Evolutionary conservation across 2,113 vertebrate genomes (phyloP).

Genomic region (Taxidea taxus): DNA sequence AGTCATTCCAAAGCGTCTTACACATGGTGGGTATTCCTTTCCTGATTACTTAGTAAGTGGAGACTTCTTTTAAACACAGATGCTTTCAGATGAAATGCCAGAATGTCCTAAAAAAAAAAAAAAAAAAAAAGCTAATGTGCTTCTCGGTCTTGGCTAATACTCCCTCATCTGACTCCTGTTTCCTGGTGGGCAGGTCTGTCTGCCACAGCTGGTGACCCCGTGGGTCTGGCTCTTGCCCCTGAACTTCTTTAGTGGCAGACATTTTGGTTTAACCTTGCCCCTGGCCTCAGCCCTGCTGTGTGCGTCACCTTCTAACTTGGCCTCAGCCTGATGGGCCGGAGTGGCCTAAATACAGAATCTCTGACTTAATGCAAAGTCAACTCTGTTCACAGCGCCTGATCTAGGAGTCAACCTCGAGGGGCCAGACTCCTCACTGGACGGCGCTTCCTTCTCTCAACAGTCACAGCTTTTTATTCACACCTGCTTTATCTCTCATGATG

Average conservation of each 20-base stretch:
- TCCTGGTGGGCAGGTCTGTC: background rate
- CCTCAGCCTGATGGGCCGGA: fast-evolving
- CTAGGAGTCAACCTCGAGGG: background rate
- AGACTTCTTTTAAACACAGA: background rate
- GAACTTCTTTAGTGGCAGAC: background rate
- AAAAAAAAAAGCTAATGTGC: background rate
- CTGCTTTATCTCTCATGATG: too few species aligned
- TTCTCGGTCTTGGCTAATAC: background rate
- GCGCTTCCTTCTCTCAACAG: background rate
- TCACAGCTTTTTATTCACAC: background rate
- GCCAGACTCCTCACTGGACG: background rate
- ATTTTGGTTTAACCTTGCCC: background rate
- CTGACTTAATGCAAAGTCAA: background rate
- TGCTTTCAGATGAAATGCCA: background rate
- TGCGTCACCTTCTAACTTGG: fast-evolving
- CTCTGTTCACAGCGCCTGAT: background rate
- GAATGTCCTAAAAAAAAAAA: background rate
- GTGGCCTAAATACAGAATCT: background rate
- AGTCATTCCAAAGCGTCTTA: fast-evolving
- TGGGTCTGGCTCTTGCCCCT: background rate
- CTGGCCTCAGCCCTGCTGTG: background rate
- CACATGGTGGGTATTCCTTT: background rate
- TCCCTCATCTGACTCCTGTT: background rate
- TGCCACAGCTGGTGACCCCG: background rate
- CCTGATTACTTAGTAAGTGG: background rate